These are phyloP conservation scores for Spinibarbus caldwelli DNA, from an alignment of 2,797 vertebrate species.

Conservation along the genomic window DNA sequence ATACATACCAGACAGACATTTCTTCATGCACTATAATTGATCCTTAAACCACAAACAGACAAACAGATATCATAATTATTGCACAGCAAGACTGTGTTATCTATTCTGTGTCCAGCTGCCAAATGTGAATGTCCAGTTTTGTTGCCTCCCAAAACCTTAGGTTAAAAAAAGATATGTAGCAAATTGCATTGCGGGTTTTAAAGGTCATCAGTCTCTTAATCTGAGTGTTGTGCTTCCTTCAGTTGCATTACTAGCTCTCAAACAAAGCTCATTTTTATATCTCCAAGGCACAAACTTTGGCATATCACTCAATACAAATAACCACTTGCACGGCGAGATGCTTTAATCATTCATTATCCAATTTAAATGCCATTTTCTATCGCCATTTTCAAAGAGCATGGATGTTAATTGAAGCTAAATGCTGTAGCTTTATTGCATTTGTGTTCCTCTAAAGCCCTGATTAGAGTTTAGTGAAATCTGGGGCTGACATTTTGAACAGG, in stretches of 20 bases:
- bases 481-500: slow-evolving; percentile 46
- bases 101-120: slow-evolving; percentile 10
- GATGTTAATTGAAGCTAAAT: slow-evolving; percentile 58
- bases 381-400: slow-evolving; percentile 53
- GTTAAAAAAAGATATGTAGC: slow-evolving; percentile 3
- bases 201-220: slow-evolving; percentile 60
- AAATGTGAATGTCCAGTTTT: slow-evolving; percentile 9
- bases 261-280: slow-evolving; percentile 48
- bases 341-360: slow-evolving; percentile 59
- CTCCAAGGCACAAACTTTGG: slow-evolving; percentile 46
- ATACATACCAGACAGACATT: neutral
- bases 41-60: neutral
- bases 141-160: neutral
- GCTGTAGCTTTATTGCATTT: slow-evolving; percentile 55
- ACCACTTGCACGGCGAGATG: slow-evolving; percentile 27
- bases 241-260: slow-evolving; percentile 20
- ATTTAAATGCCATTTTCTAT: slow-evolving; percentile 60
- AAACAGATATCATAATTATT: neutral
- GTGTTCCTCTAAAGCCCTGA: slow-evolving; percentile 44
- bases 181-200: slow-evolving; percentile 47
- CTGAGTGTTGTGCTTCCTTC: slow-evolving; percentile 27
- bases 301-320: slow-evolving; percentile 55
- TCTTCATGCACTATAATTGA: neutral
- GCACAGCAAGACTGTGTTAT: neutral
- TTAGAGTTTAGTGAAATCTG: slow-evolving; percentile 42